These are phyloP conservation scores for Deroptyus accipitrinus DNA, from an alignment of 2,113 vertebrate species.

Conservation along the genomic window DNA sequence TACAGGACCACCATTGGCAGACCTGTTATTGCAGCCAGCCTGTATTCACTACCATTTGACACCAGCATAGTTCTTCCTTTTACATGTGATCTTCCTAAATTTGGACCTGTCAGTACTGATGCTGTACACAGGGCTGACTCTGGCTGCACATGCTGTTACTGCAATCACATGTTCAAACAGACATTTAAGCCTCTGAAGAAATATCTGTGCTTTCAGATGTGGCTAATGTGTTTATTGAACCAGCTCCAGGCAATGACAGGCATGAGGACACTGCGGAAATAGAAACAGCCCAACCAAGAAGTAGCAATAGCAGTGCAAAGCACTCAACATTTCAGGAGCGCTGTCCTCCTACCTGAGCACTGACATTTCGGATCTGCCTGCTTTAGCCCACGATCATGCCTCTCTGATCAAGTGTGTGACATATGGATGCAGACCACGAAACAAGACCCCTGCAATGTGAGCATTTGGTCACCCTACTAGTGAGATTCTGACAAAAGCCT, in stretches of 20 bases:
- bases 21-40: fast-evolving
- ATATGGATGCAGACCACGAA: constrained; percentile 5
- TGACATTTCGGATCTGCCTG: constrained; percentile 36
- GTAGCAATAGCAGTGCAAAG: neutral
- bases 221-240: constrained; percentile 61
- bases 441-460: constrained; percentile 44
- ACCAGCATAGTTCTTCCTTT: fast-evolving
- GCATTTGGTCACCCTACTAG: neutral
- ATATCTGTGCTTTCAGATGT: constrained; percentile 61
- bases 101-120: neutral
- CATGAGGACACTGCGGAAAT: constrained; percentile 61
- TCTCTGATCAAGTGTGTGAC: constrained; percentile 13
- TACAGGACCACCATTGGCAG: neutral
- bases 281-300: constrained; percentile 51
- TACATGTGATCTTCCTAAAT: neutral
- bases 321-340: constrained; percentile 8
- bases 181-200: constrained; percentile 64
- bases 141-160: neutral
- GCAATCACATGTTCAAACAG: constrained; percentile 39
- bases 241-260: constrained; percentile 56
- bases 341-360: neutral
- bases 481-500: constrained; percentile 24
- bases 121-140: neutral
- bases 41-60: neutral
- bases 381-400: neutral